phyloP scores from a whole-genome alignment of 64 coral and sea anemone genomes.

The Astreopora myriophthalma region DNA sequence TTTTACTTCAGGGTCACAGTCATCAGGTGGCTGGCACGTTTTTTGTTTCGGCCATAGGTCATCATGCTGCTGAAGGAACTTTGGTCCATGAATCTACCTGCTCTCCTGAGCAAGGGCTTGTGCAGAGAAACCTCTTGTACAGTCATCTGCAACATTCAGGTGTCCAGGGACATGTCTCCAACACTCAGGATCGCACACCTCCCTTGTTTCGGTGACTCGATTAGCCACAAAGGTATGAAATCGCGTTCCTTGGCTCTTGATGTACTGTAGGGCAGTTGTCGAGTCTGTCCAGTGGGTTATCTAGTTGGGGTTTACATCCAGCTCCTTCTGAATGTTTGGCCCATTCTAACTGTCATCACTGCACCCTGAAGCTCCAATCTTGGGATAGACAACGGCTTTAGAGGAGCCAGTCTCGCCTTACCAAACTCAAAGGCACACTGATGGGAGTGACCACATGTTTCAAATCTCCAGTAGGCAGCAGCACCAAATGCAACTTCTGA shows the following conservation, averaged over 20 bases:
- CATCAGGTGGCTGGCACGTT: neutral
- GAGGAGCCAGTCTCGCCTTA: constrained; percentile 39
- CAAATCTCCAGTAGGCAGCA: constrained; percentile 16
- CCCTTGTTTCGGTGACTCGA: constrained; percentile 31
- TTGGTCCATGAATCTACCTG: neutral
- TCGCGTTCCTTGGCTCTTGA: too few relatives aligned
- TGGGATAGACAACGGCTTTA: constrained; percentile 65
- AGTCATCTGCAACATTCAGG: constrained; percentile 46
- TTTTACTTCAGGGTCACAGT: neutral
- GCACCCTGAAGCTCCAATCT: constrained; percentile 68
- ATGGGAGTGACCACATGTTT: neutral
- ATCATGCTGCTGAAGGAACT: neutral
- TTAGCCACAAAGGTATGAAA: constrained; percentile 57
- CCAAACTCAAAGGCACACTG: constrained; percentile 62
- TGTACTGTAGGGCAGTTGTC: constrained; percentile 29
- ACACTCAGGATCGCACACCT: neutral
- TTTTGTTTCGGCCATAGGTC: neutral
- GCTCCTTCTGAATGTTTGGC: constrained; percentile 25
- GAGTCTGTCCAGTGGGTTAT: constrained; percentile 46
- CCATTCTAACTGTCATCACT: constrained; percentile 29
- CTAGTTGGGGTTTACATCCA: neutral
- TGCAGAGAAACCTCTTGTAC: neutral
- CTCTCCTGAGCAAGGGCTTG: neutral
- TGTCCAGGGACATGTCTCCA: constrained; percentile 44
- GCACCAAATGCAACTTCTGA: constrained; percentile 50